Conservation (phyloP, 2,888 invertebrate genomes). For the Druceiella hillmani region DNA sequence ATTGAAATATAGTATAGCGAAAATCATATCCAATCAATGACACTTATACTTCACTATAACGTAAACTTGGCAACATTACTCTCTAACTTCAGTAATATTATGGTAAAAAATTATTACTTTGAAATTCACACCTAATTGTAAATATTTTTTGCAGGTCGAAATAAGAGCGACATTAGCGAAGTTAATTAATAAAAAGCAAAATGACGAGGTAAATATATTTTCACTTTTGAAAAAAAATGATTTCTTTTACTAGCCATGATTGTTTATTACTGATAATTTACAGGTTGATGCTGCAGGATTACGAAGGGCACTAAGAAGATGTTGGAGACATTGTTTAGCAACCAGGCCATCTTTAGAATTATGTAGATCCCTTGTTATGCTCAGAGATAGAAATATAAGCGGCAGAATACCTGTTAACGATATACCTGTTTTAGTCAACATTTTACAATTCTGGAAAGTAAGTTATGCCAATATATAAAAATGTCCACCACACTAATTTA, state of each 20-base stretch:
- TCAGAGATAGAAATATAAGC: slow-evolving; percentile 59
- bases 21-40: too few relatives aligned
- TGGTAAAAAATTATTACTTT: too few relatives aligned
- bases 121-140: too few relatives aligned
- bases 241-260: too few relatives aligned
- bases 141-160: slow-evolving; percentile 15
- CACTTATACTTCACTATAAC: too few relatives aligned
- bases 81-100: too few relatives aligned
- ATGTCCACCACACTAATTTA: not conserved
- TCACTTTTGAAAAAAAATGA: not conserved
- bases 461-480: not conserved
- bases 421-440: slow-evolving; percentile 57
- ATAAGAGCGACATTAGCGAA: slow-evolving; percentile 23
- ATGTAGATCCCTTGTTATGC: slow-evolving; percentile 63
- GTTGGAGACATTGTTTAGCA: slow-evolving; percentile 53
- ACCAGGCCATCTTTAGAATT: slow-evolving; percentile 59
- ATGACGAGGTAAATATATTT: slow-evolving; percentile 25
- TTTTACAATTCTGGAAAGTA: slow-evolving; percentile 62
- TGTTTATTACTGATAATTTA: slow-evolving; percentile 1
- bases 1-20: too few relatives aligned
- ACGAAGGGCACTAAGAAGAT: slow-evolving; percentile 52
- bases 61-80: too few relatives aligned
- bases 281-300: slow-evolving; percentile 56
- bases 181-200: slow-evolving; percentile 22
- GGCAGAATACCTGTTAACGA: slow-evolving; percentile 56